These are phyloP conservation scores for Phengaris arion DNA, from an alignment of 2,888 invertebrate species.

Conservation along the genomic window DNA sequence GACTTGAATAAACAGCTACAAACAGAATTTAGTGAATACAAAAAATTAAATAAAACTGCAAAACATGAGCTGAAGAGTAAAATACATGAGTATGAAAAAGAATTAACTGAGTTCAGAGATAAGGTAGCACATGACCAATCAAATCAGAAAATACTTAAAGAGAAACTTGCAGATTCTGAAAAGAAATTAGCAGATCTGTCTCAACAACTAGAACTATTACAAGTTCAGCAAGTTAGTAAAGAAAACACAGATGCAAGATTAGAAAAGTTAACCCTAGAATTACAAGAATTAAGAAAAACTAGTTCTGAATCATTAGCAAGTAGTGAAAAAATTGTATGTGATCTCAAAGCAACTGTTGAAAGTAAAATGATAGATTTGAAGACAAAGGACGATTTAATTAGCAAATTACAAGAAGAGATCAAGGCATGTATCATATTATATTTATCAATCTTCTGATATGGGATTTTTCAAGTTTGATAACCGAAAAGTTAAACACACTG, in stretches of 20 bases:
- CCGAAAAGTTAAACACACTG: too few relatives aligned
- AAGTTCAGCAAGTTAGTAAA: constrained; percentile 63
- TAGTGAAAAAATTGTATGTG: constrained; percentile 60
- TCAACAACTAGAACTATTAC: constrained; percentile 67
- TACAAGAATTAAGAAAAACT: constrained; percentile 62
- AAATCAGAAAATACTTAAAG: constrained; percentile 61
- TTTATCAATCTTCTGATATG: neutral
- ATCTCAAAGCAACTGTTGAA: constrained; percentile 62
- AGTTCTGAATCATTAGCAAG: constrained; percentile 58
- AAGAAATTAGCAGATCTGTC: constrained; percentile 59
- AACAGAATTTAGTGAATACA: constrained; percentile 65
- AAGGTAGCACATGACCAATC: constrained; percentile 61
- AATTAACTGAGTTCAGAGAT: constrained; percentile 61
- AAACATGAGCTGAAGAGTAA: constrained; percentile 76
- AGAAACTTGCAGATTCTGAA: constrained; percentile 61
- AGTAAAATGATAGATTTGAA: constrained; percentile 64
- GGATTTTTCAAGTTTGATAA: too few relatives aligned
- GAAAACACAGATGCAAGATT: constrained; percentile 65
- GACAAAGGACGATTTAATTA: constrained; percentile 61
- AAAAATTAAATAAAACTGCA: constrained; percentile 70
- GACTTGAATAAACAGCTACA: constrained; percentile 70
- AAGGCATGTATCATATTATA: constrained; percentile 50
- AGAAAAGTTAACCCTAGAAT: constrained; percentile 66
- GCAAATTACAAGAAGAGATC: constrained; percentile 64
- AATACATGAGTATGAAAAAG: constrained; percentile 76